phyloP scores from a whole-genome alignment of 2,797 vertebrate genomes.

The Enteromius viviparus region DNA sequence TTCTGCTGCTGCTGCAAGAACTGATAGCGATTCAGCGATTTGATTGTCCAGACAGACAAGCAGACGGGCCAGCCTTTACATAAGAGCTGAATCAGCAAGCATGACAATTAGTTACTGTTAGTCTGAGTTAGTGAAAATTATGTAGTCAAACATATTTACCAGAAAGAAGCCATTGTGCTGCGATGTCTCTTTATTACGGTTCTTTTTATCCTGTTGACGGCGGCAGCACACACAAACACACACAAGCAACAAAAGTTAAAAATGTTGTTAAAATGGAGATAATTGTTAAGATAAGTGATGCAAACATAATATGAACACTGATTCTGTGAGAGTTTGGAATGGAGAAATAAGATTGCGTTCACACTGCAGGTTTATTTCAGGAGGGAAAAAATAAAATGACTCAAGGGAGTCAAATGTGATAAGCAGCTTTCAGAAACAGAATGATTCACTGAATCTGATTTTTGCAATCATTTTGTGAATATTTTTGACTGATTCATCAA shows the following conservation, averaged over 20 bases:
- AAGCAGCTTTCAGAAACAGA: neutral
- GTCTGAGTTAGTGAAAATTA: conserved; percentile 35
- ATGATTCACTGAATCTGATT: neutral
- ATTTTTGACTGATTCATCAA: neutral
- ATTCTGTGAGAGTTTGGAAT: neutral
- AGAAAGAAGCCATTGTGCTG: conserved; percentile 61
- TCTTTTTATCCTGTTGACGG: conserved; percentile 62
- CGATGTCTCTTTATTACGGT: conserved; percentile 62
- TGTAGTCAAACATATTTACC: conserved; percentile 63
- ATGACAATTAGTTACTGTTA: conserved; percentile 36
- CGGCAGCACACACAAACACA: conserved; percentile 34
- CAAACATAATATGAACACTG: conserved; percentile 12
- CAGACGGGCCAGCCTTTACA: conserved; percentile 15
- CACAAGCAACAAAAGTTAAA: conserved; percentile 33
- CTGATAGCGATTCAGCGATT: neutral
- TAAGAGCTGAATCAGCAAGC: conserved; percentile 19
- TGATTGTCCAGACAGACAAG: neutral
- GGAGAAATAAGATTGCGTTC: neutral
- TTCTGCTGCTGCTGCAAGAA: neutral
- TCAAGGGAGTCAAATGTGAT: neutral
- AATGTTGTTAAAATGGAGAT: conserved; percentile 26
- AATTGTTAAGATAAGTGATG: neutral
- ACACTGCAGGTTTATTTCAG: neutral
- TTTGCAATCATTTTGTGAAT: neutral
- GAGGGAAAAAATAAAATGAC: neutral